phyloP scores from a whole-genome alignment of 2,888 invertebrate genomes.

The Onchidella celtica region DNA sequence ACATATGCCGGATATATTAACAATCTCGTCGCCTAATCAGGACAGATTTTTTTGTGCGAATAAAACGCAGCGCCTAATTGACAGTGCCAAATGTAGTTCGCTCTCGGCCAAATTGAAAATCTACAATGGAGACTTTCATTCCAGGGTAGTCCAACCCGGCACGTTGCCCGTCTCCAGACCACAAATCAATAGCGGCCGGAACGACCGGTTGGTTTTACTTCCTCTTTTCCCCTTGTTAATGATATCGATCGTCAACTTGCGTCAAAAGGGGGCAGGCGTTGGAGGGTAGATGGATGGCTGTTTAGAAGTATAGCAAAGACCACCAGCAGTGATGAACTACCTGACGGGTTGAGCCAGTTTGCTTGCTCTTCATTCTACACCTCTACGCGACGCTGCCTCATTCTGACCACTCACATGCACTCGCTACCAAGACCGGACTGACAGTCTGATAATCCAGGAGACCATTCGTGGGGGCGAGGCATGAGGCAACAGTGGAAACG shows the following conservation, averaged over 20 bases:
- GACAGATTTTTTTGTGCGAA: neutral
- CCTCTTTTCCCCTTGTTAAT: constrained; percentile 8
- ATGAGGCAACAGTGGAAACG: too few species aligned
- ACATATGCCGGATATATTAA: too few species aligned
- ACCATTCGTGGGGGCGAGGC: too few species aligned
- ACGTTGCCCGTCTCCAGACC: neutral
- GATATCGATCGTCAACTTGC: constrained; percentile 9
- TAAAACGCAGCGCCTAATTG: neutral
- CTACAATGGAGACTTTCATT: neutral
- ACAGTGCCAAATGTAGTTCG: neutral
- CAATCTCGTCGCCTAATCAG: too few species aligned
- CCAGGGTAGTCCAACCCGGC: neutral
- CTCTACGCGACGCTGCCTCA: too few species aligned
- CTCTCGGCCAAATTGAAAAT: neutral
- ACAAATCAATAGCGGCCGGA: constrained; percentile 6
- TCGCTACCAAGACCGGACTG: too few species aligned
- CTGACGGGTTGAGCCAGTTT: too few species aligned
- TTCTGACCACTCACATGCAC: too few species aligned
- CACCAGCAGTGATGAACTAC: too few species aligned
- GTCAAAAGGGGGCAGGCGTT: neutral
- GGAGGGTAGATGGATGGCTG: neutral
- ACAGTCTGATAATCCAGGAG: too few species aligned
- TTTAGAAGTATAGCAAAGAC: too few species aligned
- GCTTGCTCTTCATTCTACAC: too few species aligned
- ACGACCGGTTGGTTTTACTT: constrained; percentile 14